phyloP scores from a whole-genome alignment of 1,140 invertebrate species.

The Musca domestica region DNA sequence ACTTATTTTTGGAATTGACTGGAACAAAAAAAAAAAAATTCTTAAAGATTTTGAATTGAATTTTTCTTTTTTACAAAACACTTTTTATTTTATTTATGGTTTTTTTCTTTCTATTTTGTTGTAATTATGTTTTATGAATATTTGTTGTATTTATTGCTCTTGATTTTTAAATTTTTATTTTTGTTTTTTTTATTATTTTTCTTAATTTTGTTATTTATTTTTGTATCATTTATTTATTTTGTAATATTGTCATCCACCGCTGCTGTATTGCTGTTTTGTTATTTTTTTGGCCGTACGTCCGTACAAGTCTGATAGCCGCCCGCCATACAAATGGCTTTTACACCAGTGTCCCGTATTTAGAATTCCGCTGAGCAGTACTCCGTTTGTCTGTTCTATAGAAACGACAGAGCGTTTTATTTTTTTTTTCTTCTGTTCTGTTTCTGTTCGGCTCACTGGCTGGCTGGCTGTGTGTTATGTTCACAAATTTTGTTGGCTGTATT shows the following conservation, averaged over 20 bases:
- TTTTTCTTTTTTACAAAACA: neutral
- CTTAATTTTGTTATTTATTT: neutral
- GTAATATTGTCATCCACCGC: constrained; percentile 16
- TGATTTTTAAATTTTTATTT: neutral
- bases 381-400: too few relatives aligned
- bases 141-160: neutral
- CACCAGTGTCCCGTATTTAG: neutral
- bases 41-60: too few relatives aligned
- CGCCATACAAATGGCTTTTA: constrained; percentile 9
- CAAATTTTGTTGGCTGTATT: too few relatives aligned
- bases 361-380: neutral
- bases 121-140: neutral
- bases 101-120: neutral
- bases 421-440: too few relatives aligned
- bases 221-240: constrained; percentile 2
- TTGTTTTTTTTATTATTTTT: neutral
- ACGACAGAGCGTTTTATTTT: too few relatives aligned
- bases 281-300: neutral
- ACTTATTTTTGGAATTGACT: too few relatives aligned
- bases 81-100: neutral
- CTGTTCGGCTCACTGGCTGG: too few relatives aligned
- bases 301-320: neutral
- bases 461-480: too few relatives aligned
- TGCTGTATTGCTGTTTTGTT: neutral
- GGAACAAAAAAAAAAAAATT: too few relatives aligned